Evolutionary conservation across 1,140 invertebrate species (phyloP).

Genomic region (Eulimnadia texana): DNA sequence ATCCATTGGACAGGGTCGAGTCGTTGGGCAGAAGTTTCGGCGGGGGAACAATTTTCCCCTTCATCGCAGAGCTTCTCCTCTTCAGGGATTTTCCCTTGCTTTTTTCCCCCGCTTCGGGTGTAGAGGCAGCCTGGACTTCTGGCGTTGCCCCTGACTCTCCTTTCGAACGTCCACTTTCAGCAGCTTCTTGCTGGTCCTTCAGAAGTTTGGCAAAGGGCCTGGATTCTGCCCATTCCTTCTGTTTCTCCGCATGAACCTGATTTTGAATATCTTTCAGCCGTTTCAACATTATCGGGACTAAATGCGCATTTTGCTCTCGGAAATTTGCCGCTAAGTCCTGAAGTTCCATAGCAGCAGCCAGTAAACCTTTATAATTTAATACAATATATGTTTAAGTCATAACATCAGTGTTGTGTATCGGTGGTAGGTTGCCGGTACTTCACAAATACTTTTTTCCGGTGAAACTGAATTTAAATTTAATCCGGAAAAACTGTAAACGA

Average conservation of each 20-base stretch:
- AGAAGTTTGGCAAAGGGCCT: conserved; percentile 45
- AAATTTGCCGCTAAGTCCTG: conserved; percentile 81
- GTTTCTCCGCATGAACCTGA: conserved; percentile 28
- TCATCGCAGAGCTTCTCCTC: not conserved
- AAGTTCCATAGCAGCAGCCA: conserved; percentile 93
- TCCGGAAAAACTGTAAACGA: too few relatives aligned
- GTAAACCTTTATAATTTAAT: conserved; percentile 50
- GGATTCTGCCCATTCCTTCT: conserved; percentile 24
- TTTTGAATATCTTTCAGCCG: conserved; percentile 35
- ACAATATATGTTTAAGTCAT: too few relatives aligned
- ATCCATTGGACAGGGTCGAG: not conserved
- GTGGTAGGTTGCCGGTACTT: too few relatives aligned
- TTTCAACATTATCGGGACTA: conserved; percentile 75
- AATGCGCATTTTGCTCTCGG: conserved; percentile 67
- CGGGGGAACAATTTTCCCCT: not conserved
- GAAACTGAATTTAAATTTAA: too few relatives aligned
- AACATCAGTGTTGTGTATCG: too few relatives aligned
- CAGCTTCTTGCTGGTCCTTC: conserved; percentile 6
- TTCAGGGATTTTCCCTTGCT: conserved; percentile 1
- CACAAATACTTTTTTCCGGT: too few relatives aligned
- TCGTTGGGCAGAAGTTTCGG: not conserved
- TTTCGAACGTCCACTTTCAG: not conserved
- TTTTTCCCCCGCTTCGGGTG: not conserved
- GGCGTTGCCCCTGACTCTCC: not conserved
- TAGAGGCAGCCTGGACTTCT: not conserved